Base-by-base conservation (phyloP, 64 coral and sea anemone genomes). In the Stylophora pistillata region DNA sequence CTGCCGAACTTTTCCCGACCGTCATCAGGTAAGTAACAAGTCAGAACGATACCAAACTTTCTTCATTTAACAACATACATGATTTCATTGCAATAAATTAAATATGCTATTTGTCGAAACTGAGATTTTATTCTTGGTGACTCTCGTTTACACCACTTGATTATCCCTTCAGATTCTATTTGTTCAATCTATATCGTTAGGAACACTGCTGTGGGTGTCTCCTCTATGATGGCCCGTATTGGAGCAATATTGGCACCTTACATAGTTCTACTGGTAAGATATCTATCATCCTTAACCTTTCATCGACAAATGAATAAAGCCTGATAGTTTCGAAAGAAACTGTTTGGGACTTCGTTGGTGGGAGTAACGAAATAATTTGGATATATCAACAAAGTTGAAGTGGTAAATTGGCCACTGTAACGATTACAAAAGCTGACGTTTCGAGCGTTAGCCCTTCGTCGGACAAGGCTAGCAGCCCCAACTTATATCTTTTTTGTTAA, bases 1-100 rank as follows among this genome's bases (percentile, higher is more conserved):
- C 77, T 14, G 53, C 88, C 71, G 88, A 89, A 58, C 77, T 89
- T 3, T 79, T 70, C 47, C 88, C 88, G 23, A 89, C 88, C 3
- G 59, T 89, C n/a, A 68, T 89, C 58, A 89, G 88, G 88, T 81
- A 37, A 15, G 73, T 76, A 33, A 76, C 17, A 68, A 25, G n/a
- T 26, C 5, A 68, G 11, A 3, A 68, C 64, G 25, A 68, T 0
- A 10, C 11, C 64, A 25, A 11, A 10, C 11, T 10, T 5, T 12
- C n/a, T 68, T 26, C 26, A 4, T 68, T 65, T 17, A 3, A 6
- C 13, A 21, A 68, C 23, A n/a, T n/a, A n/a, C 1, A 5, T 5
- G 18, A 23, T 23, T 2, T 64, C 3, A 47, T 47, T 47, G 37
- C 37, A 47, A 47, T 7, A 47, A 47, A 47, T 47, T 3, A 47